Evolutionary conservation across 2,797 vertebrate genomes (phyloP).

Genomic region (Syngnathus rostellatus): DNA sequence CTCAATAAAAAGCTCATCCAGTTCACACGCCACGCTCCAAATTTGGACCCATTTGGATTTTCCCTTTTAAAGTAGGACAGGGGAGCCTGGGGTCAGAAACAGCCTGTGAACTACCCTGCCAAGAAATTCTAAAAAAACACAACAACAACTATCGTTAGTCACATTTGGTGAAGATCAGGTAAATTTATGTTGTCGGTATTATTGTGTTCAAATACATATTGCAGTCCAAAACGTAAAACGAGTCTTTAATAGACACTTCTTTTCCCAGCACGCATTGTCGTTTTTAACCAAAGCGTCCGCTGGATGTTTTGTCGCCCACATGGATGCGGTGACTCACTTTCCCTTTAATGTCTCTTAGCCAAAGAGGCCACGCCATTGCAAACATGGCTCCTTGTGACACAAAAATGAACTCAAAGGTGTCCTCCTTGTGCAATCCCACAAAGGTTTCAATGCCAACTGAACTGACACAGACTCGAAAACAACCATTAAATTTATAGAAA

Average conservation of each 20-base stretch:
- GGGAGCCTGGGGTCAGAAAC: background rate
- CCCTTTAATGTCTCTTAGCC: background rate
- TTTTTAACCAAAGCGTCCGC: background rate
- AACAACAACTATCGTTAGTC: background rate
- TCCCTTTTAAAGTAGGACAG: background rate
- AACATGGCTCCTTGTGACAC: background rate
- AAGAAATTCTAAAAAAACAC: background rate
- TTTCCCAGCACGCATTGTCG: background rate
- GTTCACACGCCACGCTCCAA: slow-evolving; percentile 2
- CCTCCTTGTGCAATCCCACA: background rate
- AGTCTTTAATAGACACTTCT: background rate
- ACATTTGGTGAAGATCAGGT: background rate
- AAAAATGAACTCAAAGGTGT: background rate
- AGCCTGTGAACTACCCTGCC: background rate
- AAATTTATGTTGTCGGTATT: no score
- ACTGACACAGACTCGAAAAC: background rate
- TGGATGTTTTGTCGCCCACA: slow-evolving; percentile 2
- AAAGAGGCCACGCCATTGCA: background rate
- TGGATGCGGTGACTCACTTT: slow-evolving; percentile 3
- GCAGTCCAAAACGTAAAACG: background rate
- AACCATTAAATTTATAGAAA: background rate
- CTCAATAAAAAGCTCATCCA: background rate
- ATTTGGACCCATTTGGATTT: background rate
- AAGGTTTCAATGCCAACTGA: background rate
- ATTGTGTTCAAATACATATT: no score